A percentile compares a stretch with the other conserved stretches of the same genome.
phyloP scores from a whole-genome alignment of 2,797 vertebrate genomes.

The Rachycentron canadum region DNA sequence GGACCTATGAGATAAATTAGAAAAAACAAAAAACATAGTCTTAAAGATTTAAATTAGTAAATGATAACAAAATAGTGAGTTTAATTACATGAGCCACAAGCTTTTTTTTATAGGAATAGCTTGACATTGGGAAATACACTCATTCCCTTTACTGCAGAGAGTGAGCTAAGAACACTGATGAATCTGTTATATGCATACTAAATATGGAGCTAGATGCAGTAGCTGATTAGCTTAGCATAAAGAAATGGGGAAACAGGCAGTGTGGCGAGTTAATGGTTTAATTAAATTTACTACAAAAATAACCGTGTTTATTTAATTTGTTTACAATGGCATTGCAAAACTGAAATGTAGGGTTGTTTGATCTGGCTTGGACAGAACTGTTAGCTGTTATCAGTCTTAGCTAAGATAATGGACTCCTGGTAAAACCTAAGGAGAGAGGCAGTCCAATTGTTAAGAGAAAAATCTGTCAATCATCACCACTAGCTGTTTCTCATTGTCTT shows the following conservation, averaged over 20 bases:
- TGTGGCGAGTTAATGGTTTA: no score
- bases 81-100: not conserved
- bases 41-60: not conserved
- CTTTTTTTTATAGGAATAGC: not conserved
- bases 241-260: no score
- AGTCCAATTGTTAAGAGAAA: no score
- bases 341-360: not conserved
- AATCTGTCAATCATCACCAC: no score
- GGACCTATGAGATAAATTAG: not conserved
- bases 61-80: not conserved
- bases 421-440: no score
- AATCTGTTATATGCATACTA: not conserved
- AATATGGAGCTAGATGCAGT: not conserved
- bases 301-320: not conserved
- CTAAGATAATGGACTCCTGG: not conserved
- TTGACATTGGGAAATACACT: no score
- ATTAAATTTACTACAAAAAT: no score
- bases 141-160: not conserved
- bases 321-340: not conserved
- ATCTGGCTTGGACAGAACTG: no score
- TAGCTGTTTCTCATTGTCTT: no score
- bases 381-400: not conserved
- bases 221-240: not conserved
- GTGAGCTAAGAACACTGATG: not conserved
- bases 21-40: not conserved